A percentile compares a stretch with the other conserved stretches of the same genome.
Evolutionary conservation across 2,797 vertebrate genomes (phyloP).

Genomic region (Leptoclinus maculatus): DNA sequence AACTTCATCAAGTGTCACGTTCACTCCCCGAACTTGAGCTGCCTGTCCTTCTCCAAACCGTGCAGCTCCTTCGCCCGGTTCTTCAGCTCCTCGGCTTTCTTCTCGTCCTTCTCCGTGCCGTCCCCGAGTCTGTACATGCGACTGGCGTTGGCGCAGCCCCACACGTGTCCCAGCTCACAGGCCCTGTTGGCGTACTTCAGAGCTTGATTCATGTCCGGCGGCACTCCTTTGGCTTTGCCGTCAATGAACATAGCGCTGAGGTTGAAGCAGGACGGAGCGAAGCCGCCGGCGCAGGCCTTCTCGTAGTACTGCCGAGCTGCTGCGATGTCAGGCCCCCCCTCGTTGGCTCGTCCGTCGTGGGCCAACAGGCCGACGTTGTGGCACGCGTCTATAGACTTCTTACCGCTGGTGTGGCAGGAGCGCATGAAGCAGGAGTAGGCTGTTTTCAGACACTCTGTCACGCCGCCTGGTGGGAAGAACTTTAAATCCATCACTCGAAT

Average conservation of each 20-base stretch:
- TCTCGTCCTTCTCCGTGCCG: slow-evolving; percentile 87
- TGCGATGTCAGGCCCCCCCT: slow-evolving; percentile 76
- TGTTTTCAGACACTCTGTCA: slow-evolving; percentile 86
- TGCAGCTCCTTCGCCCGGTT: slow-evolving; percentile 89
- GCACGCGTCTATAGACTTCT: slow-evolving; percentile 90
- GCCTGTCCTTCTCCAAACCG: slow-evolving; percentile 84
- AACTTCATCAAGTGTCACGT: background rate
- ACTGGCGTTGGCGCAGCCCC: slow-evolving; percentile 96
- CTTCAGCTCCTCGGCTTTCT: slow-evolving; percentile 93
- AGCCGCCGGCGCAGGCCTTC: slow-evolving; percentile 88
- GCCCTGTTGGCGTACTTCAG: slow-evolving; percentile 89
- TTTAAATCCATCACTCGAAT: background rate
- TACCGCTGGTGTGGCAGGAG: slow-evolving; percentile 89
- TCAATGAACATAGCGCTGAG: slow-evolving; percentile 91
- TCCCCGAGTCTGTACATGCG: slow-evolving; percentile 97
- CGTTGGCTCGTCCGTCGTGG: slow-evolving; percentile 86
- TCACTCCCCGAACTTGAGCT: slow-evolving; percentile 89
- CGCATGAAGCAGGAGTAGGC: slow-evolving; percentile 90
- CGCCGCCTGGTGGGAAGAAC: slow-evolving; percentile 85
- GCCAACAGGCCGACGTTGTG: slow-evolving; percentile 90
- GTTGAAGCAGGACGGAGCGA: slow-evolving; percentile 94
- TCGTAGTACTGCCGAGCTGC: slow-evolving; percentile 89
- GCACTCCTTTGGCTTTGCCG: slow-evolving; percentile 83
- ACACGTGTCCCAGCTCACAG: slow-evolving; percentile 94
- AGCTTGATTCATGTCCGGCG: slow-evolving; percentile 89